Evolutionary conservation across 2,113 vertebrate species (phyloP).

Genomic region (Acrocephalus kingi): DNA sequence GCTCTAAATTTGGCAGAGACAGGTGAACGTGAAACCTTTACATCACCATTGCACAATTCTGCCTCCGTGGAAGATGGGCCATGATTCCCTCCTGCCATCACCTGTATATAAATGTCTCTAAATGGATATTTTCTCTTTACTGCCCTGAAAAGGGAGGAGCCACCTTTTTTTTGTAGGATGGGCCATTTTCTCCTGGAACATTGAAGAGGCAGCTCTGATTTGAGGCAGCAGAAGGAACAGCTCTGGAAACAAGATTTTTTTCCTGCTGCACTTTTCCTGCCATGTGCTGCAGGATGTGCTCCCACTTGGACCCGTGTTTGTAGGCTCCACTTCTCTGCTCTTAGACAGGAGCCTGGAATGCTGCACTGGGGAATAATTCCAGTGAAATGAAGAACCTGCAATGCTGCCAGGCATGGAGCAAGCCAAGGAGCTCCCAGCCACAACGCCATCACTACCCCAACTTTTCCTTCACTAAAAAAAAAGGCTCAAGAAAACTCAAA

Average conservation of each 20-base stretch:
- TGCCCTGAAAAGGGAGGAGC: background rate
- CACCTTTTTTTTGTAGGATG: background rate
- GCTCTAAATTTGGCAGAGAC: no score
- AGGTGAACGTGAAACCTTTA: no score
- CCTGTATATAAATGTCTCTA: background rate
- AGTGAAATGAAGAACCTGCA: background rate
- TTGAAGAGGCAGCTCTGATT: background rate
- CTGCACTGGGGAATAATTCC: background rate
- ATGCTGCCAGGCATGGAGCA: background rate
- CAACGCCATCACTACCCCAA: background rate
- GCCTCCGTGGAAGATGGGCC: background rate
- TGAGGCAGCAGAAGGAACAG: background rate
- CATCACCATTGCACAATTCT: background rate
- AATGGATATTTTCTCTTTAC: background rate
- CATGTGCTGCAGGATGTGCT: fast-evolving
- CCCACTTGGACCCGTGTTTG: background rate
- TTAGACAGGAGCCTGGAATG: background rate
- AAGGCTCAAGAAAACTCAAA: background rate
- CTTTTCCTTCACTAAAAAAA: background rate
- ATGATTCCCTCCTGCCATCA: background rate
- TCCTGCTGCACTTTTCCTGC: background rate
- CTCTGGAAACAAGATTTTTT: background rate
- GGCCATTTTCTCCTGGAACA: background rate
- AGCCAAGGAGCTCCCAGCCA: background rate
- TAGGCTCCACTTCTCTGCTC: background rate